Evolutionary conservation across 2,888 invertebrate genomes (phyloP).

Genomic region (Drosophila suboccidentalis): DNA sequence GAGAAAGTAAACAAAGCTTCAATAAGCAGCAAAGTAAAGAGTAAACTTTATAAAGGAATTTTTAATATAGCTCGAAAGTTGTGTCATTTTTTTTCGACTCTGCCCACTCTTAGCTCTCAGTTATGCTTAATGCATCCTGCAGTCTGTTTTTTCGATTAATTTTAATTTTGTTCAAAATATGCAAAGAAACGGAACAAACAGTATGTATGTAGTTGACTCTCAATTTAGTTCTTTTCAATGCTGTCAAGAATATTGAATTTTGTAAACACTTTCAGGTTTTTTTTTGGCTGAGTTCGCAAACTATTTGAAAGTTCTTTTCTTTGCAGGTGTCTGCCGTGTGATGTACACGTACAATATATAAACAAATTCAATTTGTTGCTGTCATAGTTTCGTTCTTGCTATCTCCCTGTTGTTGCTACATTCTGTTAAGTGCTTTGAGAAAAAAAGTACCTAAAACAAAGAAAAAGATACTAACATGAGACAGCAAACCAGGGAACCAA

Average conservation of each 20-base stretch:
- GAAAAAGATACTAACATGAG: slow-evolving; percentile 13
- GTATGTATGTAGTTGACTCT: neutral
- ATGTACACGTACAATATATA: slow-evolving; percentile 33
- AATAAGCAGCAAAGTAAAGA: slow-evolving; percentile 35
- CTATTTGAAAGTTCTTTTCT: slow-evolving; percentile 43
- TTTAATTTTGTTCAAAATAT: slow-evolving; percentile 34
- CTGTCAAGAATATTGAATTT: slow-evolving; percentile 25
- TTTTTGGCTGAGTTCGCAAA: slow-evolving; percentile 26
- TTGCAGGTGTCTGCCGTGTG: slow-evolving; percentile 25
- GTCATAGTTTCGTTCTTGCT: slow-evolving; percentile 44
- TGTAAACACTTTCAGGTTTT: slow-evolving; percentile 27
- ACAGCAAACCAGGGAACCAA: slow-evolving; percentile 1
- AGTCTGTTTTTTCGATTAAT: slow-evolving; percentile 42
- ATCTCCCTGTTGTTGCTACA: slow-evolving; percentile 31
- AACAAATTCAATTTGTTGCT: slow-evolving; percentile 74
- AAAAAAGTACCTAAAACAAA: slow-evolving; percentile 5
- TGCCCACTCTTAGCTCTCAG: neutral
- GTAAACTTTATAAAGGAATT: slow-evolving; percentile 52
- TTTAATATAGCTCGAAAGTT: slow-evolving; percentile 51
- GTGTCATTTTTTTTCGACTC: slow-evolving; percentile 12
- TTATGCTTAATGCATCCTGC: slow-evolving; percentile 31
- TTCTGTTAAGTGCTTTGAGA: slow-evolving; percentile 31
- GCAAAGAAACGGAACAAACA: slow-evolving; percentile 19
- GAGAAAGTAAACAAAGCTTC: slow-evolving; percentile 34
- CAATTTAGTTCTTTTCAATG: slow-evolving; percentile 11